A percentile compares a stretch with the other conserved stretches of the same genome.
phyloP scores from a whole-genome alignment of 2,113 vertebrate species.

The Paradisaea rubra region DNA sequence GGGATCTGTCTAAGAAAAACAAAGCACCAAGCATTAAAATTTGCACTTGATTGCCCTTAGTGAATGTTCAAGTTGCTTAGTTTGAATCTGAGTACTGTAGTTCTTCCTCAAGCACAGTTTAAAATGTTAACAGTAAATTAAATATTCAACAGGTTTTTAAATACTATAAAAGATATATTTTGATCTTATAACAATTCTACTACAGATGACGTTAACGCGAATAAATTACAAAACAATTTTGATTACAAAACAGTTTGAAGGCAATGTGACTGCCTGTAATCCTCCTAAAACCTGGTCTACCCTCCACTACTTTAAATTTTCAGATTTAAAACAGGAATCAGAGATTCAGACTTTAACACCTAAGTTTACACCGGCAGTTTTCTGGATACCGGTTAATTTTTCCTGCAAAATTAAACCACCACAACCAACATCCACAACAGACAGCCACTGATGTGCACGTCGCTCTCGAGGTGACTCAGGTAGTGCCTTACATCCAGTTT shows the following conservation, averaged over 20 bases:
- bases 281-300: neutral
- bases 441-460: neutral
- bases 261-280: neutral
- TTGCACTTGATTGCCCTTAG: neutral
- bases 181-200: neutral
- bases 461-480: neutral
- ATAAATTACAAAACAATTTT: neutral
- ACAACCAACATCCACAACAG: neutral
- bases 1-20: neutral
- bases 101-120: neutral
- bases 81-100: neutral
- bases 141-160: slow-evolving; percentile 20
- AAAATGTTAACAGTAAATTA: neutral
- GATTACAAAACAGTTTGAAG: neutral
- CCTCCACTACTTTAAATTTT: neutral
- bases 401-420: neutral
- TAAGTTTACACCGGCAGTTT: neutral
- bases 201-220: neutral
- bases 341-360: neutral
- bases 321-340: neutral
- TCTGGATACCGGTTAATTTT: neutral
- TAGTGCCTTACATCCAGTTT: neutral
- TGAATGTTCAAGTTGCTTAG: neutral
- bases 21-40: neutral
- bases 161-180: neutral